Percentiles rank a stretch among this genome's conserved stretches.
These are phyloP conservation scores for Rhegmatorhina hoffmannsi DNA, from an alignment of 2,113 vertebrate genomes.

Conservation along the genomic window DNA sequence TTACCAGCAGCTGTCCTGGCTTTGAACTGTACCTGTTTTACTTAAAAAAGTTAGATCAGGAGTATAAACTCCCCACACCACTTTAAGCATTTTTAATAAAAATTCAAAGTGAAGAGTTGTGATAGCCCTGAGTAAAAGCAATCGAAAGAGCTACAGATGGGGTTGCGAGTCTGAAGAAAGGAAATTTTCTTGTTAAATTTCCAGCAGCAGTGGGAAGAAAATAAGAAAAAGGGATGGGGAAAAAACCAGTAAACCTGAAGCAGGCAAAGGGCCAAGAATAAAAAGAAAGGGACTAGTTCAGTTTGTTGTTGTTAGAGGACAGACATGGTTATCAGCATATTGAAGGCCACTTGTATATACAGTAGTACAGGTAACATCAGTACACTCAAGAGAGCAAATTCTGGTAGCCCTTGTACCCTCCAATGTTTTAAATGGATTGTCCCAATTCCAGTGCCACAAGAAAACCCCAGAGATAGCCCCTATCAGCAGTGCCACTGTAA, in stretches of 20 bases:
- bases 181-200: constrained; percentile 28
- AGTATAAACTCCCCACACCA: constrained; percentile 16
- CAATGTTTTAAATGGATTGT: not conserved
- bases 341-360: not conserved
- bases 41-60: constrained; percentile 47
- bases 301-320: not conserved
- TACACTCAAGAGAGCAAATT: not conserved
- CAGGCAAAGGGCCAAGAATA: not conserved
- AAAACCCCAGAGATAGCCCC: not conserved
- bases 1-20: constrained; percentile 22
- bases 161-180: not conserved
- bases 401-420: not conserved
- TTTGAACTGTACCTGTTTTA: constrained; percentile 40
- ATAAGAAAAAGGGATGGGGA: not conserved
- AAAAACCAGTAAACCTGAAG: not conserved
- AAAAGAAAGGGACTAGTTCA: not conserved
- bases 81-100: constrained; percentile 51
- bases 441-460: not conserved
- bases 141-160: not conserved
- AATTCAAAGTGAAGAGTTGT: constrained; percentile 23
- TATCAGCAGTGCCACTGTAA: not conserved
- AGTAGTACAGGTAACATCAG: not conserved
- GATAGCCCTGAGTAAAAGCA: constrained; percentile 55
- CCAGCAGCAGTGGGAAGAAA: not conserved
- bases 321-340: rapidly evolving